These are phyloP conservation scores for Athetis lepigone DNA, from an alignment of 2,888 invertebrate species.

Conservation along the genomic window DNA sequence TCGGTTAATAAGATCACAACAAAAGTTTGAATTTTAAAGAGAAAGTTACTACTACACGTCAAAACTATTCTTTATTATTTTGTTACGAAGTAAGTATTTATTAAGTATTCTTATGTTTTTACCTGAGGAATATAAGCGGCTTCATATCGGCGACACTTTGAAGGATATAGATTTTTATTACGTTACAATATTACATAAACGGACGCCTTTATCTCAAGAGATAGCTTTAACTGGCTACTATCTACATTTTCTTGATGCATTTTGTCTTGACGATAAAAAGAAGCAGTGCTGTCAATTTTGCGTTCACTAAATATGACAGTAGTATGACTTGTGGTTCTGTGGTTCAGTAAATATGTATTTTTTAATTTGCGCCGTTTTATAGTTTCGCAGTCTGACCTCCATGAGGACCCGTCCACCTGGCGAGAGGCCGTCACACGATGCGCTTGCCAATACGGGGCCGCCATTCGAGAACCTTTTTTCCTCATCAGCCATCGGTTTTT, in stretches of 20 bases:
- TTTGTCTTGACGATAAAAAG: constrained; percentile 14
- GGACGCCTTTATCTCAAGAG: constrained; percentile 21
- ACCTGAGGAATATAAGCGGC: constrained; percentile 32
- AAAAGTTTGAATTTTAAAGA: background rate
- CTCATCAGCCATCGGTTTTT: too few species aligned
- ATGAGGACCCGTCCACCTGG: too few species aligned
- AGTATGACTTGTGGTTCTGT: background rate
- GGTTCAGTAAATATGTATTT: background rate
- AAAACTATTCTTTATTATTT: too few species aligned
- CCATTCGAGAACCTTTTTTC: too few species aligned
- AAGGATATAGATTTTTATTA: background rate
- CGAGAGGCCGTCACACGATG: too few species aligned
- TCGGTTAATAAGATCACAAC: background rate
- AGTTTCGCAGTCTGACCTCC: too few species aligned
- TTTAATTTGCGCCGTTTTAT: too few species aligned
- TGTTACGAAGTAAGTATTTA: too few species aligned
- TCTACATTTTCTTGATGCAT: background rate
- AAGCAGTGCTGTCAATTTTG: background rate
- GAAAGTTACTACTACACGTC: too few species aligned
- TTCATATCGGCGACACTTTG: constrained; percentile 26
- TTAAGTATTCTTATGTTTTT: background rate
- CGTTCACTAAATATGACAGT: background rate
- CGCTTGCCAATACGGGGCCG: too few species aligned
- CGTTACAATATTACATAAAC: constrained; percentile 14
- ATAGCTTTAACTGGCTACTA: constrained; percentile 2